Evolutionary conservation across 1,140 invertebrate genomes (phyloP).

Genomic region (Bombus terrestris): DNA sequence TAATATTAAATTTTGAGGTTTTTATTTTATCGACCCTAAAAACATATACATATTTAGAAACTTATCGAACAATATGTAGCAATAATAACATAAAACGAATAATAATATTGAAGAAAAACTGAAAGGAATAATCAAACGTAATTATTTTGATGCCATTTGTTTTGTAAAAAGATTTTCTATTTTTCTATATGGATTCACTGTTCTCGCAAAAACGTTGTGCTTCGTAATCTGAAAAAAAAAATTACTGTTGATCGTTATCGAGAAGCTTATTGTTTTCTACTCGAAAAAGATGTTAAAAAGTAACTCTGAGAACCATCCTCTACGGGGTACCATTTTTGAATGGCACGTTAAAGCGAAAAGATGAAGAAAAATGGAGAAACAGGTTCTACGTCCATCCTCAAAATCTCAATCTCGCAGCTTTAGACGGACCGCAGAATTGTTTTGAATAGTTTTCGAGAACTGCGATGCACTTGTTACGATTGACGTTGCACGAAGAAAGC

Average conservation of each 20-base stretch:
- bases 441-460: not conserved
- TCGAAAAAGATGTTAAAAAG: conserved; percentile 13
- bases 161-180: conserved; percentile 50
- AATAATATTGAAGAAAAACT: conserved; percentile 30
- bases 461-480: conserved; percentile 62
- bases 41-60: conserved; percentile 5
- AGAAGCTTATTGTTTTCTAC: conserved; percentile 21
- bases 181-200: conserved; percentile 33
- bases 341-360: not conserved
- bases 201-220: conserved; percentile 32
- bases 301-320: conserved; percentile 6
- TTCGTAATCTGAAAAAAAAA: conserved; percentile 20
- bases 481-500: conserved; percentile 51
- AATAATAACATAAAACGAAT: conserved; percentile 38
- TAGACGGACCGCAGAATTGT: not conserved
- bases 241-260: conserved; percentile 33
- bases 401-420: not conserved
- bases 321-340: not conserved
- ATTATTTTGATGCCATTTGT: conserved; percentile 36
- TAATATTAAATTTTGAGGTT: not conserved
- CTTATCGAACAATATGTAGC: conserved; percentile 34
- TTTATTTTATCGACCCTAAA: not conserved
- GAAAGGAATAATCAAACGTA: conserved; percentile 4
- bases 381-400: conserved; percentile 15
- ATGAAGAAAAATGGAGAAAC: not conserved